These are phyloP conservation scores for Osmoderma eremita DNA, from an alignment of 2,888 invertebrate species.

Conservation along the genomic window DNA sequence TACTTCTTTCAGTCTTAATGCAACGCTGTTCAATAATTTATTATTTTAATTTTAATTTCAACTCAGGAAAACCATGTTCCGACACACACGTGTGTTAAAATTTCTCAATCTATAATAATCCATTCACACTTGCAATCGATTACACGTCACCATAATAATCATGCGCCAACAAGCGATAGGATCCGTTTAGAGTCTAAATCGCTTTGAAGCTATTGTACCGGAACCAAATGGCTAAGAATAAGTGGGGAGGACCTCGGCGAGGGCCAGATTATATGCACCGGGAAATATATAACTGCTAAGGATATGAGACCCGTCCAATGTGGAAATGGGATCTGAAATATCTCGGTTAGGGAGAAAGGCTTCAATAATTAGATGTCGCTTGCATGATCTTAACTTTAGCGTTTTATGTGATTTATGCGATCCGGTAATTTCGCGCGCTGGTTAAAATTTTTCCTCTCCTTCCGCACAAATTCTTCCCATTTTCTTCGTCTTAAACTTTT, in stretches of 20 bases:
- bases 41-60: no score
- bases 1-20: no score
- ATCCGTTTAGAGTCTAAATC: conserved; percentile 14
- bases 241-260: conserved; percentile 25
- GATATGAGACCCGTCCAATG: conserved; percentile 31
- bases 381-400: conserved; percentile 37
- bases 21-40: no score
- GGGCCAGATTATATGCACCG: conserved; percentile 44
- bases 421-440: conserved; percentile 26
- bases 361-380: conserved; percentile 38
- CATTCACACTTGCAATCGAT: no score
- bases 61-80: no score
- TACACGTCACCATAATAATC: no score
- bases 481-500: conserved; percentile 1
- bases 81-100: no score
- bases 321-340: conserved; percentile 35
- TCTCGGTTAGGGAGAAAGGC: conserved; percentile 27
- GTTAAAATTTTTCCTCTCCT: conserved; percentile 7
- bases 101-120: no score
- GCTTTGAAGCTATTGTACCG: conserved; percentile 9
- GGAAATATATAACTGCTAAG: conserved; percentile 39
- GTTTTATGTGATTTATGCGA: conserved; percentile 34
- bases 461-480: background rate
- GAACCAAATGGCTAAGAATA: conserved; percentile 29
- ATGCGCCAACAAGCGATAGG: conserved; percentile 3